A percentile compares a stretch with the other conserved stretches of the same genome.
Evolutionary conservation across 2,888 invertebrate genomes (phyloP).

Genomic region (Cybosia mesomella): DNA sequence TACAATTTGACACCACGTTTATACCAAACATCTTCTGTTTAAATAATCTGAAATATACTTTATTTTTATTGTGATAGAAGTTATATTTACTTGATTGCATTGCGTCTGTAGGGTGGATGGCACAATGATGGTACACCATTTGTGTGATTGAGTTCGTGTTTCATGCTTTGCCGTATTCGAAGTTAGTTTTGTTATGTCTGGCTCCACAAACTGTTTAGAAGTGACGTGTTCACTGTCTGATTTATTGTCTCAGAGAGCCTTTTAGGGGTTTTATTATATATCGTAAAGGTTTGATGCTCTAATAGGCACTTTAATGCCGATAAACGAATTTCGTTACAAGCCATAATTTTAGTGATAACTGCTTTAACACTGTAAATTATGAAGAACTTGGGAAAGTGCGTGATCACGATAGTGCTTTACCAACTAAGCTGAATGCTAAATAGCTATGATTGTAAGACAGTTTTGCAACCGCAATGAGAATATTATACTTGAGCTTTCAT

Average conservation of each 20-base stretch:
- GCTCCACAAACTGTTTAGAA: slow-evolving; percentile 59
- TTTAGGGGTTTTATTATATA: slow-evolving; percentile 57
- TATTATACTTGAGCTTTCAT: neutral
- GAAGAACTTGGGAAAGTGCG: slow-evolving; percentile 27
- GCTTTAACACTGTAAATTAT: slow-evolving; percentile 49
- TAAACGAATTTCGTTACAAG: slow-evolving; percentile 53
- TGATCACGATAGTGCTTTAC: slow-evolving; percentile 20
- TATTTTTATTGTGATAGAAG: slow-evolving; percentile 49
- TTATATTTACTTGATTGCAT: slow-evolving; percentile 30
- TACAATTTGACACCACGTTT: slow-evolving; percentile 76
- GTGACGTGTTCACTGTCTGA: slow-evolving; percentile 62
- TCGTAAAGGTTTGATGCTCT: slow-evolving; percentile 61
- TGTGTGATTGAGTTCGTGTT: slow-evolving; percentile 74
- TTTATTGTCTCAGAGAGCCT: slow-evolving; percentile 64
- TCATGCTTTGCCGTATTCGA: slow-evolving; percentile 61
- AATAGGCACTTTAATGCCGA: slow-evolving; percentile 70
- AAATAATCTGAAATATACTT: slow-evolving; percentile 57
- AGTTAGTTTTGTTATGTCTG: slow-evolving; percentile 74
- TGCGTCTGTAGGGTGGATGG: slow-evolving; percentile 52
- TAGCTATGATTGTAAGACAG: slow-evolving; percentile 1
- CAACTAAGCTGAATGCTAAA: slow-evolving; percentile 12
- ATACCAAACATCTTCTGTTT: slow-evolving; percentile 52
- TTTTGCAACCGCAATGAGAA: neutral
- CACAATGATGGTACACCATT: slow-evolving; percentile 64
- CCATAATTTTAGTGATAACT: slow-evolving; percentile 48